Percentiles rank a stretch among this genome's conserved stretches.
Evolutionary conservation across 2,797 vertebrate species (phyloP).

Genomic region (Capromys pilorides): DNA sequence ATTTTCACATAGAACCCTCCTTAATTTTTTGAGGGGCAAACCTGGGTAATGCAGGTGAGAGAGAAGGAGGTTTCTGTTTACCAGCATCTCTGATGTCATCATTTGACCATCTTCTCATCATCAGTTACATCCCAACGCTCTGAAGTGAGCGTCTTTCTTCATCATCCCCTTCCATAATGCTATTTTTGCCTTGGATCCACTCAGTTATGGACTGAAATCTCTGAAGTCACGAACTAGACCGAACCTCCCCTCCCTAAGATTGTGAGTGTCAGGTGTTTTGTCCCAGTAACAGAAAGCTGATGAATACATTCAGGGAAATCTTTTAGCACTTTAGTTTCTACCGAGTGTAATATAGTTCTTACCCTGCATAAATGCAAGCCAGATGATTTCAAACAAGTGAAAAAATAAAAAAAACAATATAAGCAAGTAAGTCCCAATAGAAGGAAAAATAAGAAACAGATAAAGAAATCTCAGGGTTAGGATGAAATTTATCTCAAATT

Average conservation of each 20-base stretch:
- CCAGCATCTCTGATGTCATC: background rate
- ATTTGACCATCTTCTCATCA: background rate
- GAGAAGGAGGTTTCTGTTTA: background rate
- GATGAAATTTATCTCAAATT: constrained; percentile 12
- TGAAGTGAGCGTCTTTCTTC: background rate
- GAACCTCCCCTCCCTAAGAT: background rate
- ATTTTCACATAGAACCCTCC: constrained; percentile 16
- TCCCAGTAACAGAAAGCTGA: background rate
- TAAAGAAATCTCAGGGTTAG: background rate
- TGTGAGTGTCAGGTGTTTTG: background rate
- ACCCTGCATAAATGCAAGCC: background rate
- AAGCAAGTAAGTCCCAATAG: background rate
- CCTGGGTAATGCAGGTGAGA: background rate
- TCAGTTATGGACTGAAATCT: background rate
- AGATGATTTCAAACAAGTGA: background rate
- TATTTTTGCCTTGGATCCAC: background rate
- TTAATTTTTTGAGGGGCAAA: background rate
- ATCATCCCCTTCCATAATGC: background rate
- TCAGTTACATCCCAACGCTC: background rate
- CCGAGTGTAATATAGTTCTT: background rate
- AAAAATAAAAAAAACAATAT: constrained; percentile 8
- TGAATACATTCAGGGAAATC: background rate
- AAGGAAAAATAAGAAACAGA: constrained; percentile 45
- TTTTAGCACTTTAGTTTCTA: constrained; percentile 20
- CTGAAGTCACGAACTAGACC: background rate